Percentiles rank a stretch among this genome's conserved stretches.
phyloP scores from a whole-genome alignment of 2,888 invertebrate species.

The Ennomos quercinarius region DNA sequence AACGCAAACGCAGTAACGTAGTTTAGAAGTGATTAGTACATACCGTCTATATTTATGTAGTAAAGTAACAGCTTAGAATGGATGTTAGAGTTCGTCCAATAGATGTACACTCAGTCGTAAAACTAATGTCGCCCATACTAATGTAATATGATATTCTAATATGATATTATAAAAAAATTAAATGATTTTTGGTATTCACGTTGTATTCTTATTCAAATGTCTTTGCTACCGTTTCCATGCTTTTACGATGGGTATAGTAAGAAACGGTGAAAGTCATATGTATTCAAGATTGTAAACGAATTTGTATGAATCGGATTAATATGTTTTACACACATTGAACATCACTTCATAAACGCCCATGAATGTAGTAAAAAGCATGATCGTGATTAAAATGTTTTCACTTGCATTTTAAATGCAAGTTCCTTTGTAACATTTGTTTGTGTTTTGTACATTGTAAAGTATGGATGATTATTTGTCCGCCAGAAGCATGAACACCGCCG shows the following conservation, averaged over 20 bases:
- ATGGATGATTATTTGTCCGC: constrained; percentile 32
- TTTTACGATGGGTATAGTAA: constrained; percentile 24
- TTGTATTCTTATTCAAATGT: constrained; percentile 30
- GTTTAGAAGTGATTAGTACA: constrained; percentile 2
- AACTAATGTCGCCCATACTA: neutral
- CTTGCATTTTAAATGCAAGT: constrained; percentile 7
- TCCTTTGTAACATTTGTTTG: neutral
- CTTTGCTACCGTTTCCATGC: constrained; percentile 25
- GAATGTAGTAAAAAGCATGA: neutral
- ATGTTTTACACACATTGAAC: constrained; percentile 28
- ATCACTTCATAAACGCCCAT: constrained; percentile 11
- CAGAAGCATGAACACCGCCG: constrained; percentile 34
- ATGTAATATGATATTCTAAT: constrained; percentile 3
- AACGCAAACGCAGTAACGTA: neutral
- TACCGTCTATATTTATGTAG: constrained; percentile 2
- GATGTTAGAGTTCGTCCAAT: neutral
- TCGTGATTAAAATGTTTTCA: constrained; percentile 2
- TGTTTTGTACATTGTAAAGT: constrained; percentile 18
- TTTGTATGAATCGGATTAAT: constrained; percentile 18
- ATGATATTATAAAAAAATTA: constrained; percentile 8
- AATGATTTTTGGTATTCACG: constrained; percentile 26
- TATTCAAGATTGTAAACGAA: constrained; percentile 18
- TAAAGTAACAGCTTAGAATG: neutral
- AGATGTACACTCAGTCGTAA: constrained; percentile 4
- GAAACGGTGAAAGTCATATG: constrained; percentile 19